Conservation (phyloP, 2,888 invertebrate species). For the Heliconius charithonia region DNA sequence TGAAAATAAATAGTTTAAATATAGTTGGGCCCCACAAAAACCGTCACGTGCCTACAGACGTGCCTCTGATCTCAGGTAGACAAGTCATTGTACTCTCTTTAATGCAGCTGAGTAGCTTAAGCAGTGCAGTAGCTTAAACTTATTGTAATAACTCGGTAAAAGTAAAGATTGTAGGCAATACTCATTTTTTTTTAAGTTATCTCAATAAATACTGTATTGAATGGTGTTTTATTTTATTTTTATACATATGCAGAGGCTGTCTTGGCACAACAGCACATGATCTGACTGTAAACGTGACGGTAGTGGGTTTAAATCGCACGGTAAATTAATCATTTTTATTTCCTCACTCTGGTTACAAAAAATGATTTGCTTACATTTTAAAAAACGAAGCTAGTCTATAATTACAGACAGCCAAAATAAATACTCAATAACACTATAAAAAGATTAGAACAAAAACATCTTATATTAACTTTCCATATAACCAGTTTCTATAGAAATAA, state of each 20-base stretch:
- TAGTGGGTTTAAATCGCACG: no score
- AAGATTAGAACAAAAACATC: no score
- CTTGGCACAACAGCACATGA: no score
- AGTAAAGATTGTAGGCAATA: neutral
- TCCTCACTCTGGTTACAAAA: no score
- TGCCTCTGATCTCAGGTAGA: conserved; percentile 25
- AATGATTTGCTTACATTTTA: no score
- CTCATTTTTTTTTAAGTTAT: neutral
- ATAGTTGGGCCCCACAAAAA: conserved; percentile 21
- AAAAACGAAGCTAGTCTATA: no score
- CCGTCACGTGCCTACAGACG: conserved; percentile 27
- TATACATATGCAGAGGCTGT: no score
- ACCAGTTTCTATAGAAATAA: neutral
- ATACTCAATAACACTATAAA: no score
- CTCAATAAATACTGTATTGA: neutral
- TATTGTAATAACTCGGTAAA: neutral
- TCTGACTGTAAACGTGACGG: no score
- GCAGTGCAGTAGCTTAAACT: neutral
- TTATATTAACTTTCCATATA: neutral
- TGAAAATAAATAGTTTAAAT: conserved; percentile 27
- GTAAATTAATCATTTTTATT: no score
- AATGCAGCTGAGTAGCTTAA: conserved; percentile 24
- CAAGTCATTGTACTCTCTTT: conserved; percentile 46
- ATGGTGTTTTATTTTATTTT: no score
- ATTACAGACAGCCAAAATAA: no score